phyloP scores from a whole-genome alignment of 37 sponge, comb jelly and placozoan species.

The Aphrocallistes beatrix region DNA sequence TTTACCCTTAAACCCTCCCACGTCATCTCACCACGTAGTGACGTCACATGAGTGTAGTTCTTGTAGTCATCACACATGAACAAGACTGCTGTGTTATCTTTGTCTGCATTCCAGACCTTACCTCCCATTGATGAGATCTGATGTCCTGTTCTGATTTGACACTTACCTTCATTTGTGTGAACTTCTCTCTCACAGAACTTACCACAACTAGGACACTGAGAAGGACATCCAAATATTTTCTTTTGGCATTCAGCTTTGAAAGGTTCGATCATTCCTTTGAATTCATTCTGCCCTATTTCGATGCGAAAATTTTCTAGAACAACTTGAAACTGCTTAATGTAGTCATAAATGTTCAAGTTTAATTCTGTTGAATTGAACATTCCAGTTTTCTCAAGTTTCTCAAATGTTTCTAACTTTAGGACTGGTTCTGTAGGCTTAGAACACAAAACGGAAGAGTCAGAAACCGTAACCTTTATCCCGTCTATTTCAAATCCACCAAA shows the following conservation, averaged over 20 bases:
- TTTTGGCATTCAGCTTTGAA: background rate
- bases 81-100: background rate
- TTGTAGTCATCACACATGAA: constrained; percentile 6
- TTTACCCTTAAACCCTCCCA: background rate
- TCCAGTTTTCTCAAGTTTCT: background rate
- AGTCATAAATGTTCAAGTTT: background rate
- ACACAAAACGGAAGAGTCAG: background rate
- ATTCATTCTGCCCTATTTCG: background rate
- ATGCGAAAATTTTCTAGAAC: background rate
- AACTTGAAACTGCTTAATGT: background rate
- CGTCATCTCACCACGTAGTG: background rate
- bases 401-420: background rate
- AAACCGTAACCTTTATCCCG: background rate
- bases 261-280: background rate
- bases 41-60: background rate
- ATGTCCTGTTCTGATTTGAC: background rate
- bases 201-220: constrained; percentile 8
- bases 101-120: background rate
- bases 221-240: background rate
- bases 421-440: background rate
- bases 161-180: background rate
- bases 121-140: background rate
- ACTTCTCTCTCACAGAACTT: background rate
- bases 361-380: background rate
- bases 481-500: background rate